Conservation (phyloP, 2,113 vertebrate species). For the Pungitius pungitius region DNA sequence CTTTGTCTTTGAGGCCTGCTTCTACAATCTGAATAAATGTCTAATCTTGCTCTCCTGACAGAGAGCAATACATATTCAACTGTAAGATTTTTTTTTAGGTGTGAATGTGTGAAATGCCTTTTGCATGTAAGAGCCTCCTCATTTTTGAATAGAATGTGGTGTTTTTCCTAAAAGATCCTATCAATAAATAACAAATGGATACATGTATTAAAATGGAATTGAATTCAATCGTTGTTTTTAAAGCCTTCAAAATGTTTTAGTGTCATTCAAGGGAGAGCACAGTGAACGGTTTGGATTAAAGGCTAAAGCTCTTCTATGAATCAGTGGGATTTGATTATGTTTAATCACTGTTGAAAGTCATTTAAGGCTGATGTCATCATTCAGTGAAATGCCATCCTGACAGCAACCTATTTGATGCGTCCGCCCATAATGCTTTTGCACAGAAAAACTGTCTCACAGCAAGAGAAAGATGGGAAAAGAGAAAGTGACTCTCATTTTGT, state of each 20-base stretch:
- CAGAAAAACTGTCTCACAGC: conserved; percentile 2
- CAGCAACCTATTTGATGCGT: conserved; percentile 33
- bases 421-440: conserved; percentile 32
- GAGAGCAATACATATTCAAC: conserved; percentile 55
- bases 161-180: conserved; percentile 54
- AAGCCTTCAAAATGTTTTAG: conserved; percentile 17
- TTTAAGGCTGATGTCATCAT: conserved; percentile 62
- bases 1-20: conserved; percentile 21
- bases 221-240: conserved; percentile 35
- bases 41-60: conserved; percentile 44
- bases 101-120: conserved; percentile 61
- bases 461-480: not conserved
- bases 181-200: conserved; percentile 63
- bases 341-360: conserved; percentile 63
- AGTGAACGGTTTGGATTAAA: conserved; percentile 56
- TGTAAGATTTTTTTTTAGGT: conserved; percentile 43
- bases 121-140: conserved; percentile 44
- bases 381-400: conserved; percentile 47
- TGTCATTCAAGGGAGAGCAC: conserved; percentile 31
- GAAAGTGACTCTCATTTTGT: conserved; percentile 38
- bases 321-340: conserved; percentile 60
- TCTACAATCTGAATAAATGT: conserved; percentile 52
- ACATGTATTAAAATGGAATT: conserved; percentile 29
- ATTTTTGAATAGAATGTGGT: conserved; percentile 59
- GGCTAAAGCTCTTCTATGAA: conserved; percentile 52